Percentiles rank a stretch among this genome's conserved stretches.
Conservation (phyloP, 2,797 vertebrate genomes). For the Rhynchonycteris naso region DNA sequence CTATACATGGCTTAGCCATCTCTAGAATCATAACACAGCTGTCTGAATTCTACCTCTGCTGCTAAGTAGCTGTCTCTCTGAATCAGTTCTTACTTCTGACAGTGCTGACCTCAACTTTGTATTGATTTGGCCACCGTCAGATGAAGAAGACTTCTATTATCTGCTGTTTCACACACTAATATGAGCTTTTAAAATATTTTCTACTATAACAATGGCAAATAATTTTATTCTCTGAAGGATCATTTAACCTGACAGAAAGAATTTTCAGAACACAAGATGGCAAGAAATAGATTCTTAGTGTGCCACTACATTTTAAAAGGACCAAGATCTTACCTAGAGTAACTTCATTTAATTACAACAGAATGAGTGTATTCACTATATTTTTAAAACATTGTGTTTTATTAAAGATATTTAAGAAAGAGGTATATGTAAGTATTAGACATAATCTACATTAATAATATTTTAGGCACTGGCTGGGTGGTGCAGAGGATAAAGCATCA, state of each 20-base stretch:
- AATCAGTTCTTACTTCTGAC: slow-evolving; percentile 63
- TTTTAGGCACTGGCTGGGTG: not conserved
- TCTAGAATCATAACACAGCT: slow-evolving; percentile 57
- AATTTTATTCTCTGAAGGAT: not conserved
- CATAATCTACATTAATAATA: not conserved
- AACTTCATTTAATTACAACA: not conserved
- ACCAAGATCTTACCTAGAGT: not conserved
- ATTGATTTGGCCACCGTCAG: slow-evolving; percentile 49
- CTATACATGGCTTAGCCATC: not conserved
- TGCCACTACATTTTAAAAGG: not conserved
- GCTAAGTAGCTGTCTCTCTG: slow-evolving; percentile 67
- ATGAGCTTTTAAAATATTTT: slow-evolving; percentile 24
- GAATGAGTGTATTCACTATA: not conserved
- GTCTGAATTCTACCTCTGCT: slow-evolving; percentile 43
- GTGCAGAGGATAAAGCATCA: too few species aligned
- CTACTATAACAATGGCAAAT: not conserved
- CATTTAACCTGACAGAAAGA: slow-evolving; percentile 57
- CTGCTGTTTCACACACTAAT: slow-evolving; percentile 50
- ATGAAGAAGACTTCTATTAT: slow-evolving; percentile 21
- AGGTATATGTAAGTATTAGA: not conserved
- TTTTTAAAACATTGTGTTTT: not conserved
- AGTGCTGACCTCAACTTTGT: slow-evolving; percentile 37
- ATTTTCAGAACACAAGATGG: not conserved
- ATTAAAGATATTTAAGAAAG: not conserved
- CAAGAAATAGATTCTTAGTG: not conserved